Evolutionary conservation across 2,797 vertebrate species (phyloP), one percentile per base, ranked within the genome.

Genomic region (Geotrypetes seraphini): DNA sequence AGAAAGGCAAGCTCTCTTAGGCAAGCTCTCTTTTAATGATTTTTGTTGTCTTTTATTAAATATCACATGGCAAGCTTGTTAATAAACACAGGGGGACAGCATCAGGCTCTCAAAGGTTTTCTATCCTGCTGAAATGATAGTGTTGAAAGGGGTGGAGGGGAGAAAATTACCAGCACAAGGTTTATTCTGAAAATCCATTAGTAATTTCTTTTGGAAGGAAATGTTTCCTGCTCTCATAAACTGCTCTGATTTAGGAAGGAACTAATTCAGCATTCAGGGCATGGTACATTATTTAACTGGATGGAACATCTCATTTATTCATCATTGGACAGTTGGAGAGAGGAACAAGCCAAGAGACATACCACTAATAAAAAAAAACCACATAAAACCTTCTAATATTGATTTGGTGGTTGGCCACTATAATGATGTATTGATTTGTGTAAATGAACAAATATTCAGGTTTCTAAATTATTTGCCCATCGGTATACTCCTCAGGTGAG

Each of bases 181-280:
- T n/a, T n/a, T n/a, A n/a, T n/a, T n/a, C n/a, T n/a, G n/a, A n/a
- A n/a, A n/a, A n/a, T n/a, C n/a, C 20, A 28, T 39, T 47, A 25
- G 22, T 39, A 16, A 50, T 28, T 6, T 52, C 37, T 58, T 60
- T 53, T 30, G n/a, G n/a, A n/a, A 50, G 31, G 3, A n/a, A 16
- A 4, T 6, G 2, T 42, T 44, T 42, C n/a, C 34, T 35, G 1
- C 19, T 63, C 28, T 53, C 22, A 5, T 24, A 24, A 35, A 12
- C 0, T 39, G 3, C n/a, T 49, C 16, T 7, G 10, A 8, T 27
- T 47, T 36, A 17, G 13, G 34, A 11, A 44, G 2, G 3, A 50
- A 19, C 12, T 17, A 27, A 19, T 38, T 28, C 10, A n/a, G 2
- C 8, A 30, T 14, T 33, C 17, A 27, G 4, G 39, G 39, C 8